A percentile compares a stretch with the other conserved stretches of the same genome.
Conservation (phyloP, 64 coral and sea anemone genomes). For the Montipora cactus region DNA sequence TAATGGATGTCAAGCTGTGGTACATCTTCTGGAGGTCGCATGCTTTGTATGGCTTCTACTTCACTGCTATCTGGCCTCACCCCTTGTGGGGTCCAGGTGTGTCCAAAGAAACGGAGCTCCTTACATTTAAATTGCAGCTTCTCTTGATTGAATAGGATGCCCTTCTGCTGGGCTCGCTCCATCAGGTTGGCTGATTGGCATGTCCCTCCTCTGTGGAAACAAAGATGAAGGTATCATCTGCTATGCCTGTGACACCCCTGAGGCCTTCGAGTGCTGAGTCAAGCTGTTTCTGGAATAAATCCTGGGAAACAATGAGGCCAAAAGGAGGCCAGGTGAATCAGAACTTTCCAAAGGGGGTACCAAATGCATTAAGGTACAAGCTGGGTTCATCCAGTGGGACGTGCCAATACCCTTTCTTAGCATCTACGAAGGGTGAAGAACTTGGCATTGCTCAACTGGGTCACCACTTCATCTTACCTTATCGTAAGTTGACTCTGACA, state of each 20-base stretch:
- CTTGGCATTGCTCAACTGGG: too few relatives aligned
- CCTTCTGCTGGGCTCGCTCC: too few relatives aligned
- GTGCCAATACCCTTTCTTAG: constrained; percentile 69
- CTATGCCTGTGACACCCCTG: constrained; percentile 40
- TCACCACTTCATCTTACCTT: too few relatives aligned
- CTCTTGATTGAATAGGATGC: too few relatives aligned
- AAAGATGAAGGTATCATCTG: constrained; percentile 46
- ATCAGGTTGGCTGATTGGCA: neutral
- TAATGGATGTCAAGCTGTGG: too few relatives aligned
- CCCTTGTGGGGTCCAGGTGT: too few relatives aligned
- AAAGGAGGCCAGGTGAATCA: constrained; percentile 44
- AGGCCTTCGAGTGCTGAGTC: constrained; percentile 20
- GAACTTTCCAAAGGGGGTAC: constrained; percentile 18
- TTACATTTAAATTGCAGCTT: too few relatives aligned
- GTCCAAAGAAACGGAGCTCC: too few relatives aligned
- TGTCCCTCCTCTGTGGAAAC: constrained; percentile 9
- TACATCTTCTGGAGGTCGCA: constrained; percentile 24
- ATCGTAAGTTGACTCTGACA: too few relatives aligned
- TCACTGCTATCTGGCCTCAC: neutral
- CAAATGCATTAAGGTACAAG: constrained; percentile 40
- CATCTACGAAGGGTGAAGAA: constrained; percentile 55
- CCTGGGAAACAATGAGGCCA: constrained; percentile 50
- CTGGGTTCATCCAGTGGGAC: constrained; percentile 58
- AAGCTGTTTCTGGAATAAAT: constrained; percentile 66
- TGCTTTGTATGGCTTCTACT: constrained; percentile 30